These are phyloP conservation scores for Tachysurus fulvidraco DNA, from an alignment of 2,113 vertebrate genomes.

Conservation along the genomic window DNA sequence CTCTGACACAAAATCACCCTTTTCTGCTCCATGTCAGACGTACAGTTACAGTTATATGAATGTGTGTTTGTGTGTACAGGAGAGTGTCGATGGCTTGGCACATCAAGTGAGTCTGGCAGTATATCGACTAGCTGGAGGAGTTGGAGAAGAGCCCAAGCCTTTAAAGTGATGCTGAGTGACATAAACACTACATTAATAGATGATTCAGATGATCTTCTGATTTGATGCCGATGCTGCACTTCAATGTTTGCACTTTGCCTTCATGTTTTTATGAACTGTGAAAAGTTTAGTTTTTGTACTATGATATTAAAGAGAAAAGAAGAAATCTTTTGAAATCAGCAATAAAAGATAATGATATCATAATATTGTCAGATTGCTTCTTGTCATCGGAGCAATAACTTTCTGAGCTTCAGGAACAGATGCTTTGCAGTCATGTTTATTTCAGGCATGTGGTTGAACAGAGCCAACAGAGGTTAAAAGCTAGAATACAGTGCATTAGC, in stretches of 20 bases:
- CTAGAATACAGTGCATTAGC: constrained; percentile 21
- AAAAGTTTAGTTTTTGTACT: not conserved
- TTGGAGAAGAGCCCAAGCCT: constrained; percentile 80
- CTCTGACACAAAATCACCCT: not conserved
- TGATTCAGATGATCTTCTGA: not conserved
- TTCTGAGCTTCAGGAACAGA: constrained; percentile 15
- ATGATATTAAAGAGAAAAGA: not conserved
- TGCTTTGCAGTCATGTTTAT: constrained; percentile 41
- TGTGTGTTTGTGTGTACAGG: constrained; percentile 68
- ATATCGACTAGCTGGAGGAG: constrained; percentile 83
- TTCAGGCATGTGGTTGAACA: constrained; percentile 11
- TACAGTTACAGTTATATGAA: not conserved
- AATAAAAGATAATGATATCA: not conserved
- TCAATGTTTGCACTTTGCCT: not conserved
- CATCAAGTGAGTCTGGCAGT: constrained; percentile 88
- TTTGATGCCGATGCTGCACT: not conserved
- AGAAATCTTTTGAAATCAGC: not conserved
- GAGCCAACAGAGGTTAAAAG: no score
- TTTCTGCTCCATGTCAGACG: not conserved
- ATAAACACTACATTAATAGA: not conserved
- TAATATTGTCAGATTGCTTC: not conserved
- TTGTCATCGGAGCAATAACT: not conserved
- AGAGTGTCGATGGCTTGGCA: constrained; percentile 83
- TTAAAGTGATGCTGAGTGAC: constrained; percentile 51
- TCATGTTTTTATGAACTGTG: not conserved